A percentile compares a stretch with the other conserved stretches of the same genome.
Evolutionary conservation across 2,888 invertebrate genomes (phyloP).

Genomic region (Pyrrhia umbra): DNA sequence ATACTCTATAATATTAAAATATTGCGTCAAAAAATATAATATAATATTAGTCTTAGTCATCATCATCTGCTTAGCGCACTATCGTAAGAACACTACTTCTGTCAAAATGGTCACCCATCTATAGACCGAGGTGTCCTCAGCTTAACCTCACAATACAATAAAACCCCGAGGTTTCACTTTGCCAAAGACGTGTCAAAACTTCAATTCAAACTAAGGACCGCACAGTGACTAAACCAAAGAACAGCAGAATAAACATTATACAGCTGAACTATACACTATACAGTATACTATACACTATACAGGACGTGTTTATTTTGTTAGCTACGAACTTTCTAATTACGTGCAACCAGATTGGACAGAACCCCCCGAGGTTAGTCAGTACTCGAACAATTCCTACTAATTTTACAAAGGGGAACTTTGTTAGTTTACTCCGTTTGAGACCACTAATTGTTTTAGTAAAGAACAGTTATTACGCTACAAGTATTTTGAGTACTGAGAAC

Average conservation of each 20-base stretch:
- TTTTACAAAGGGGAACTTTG: conserved; percentile 40
- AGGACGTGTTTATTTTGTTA: conserved; percentile 33
- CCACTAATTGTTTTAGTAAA: conserved; percentile 13
- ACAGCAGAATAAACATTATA: conserved; percentile 3
- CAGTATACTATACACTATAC: not conserved
- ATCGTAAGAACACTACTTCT: too few species aligned
- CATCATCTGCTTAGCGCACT: too few species aligned
- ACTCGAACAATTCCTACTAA: conserved; percentile 19
- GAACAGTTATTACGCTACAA: not conserved
- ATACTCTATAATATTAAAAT: too few species aligned
- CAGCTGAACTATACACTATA: conserved; percentile 6
- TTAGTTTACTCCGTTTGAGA: conserved; percentile 17
- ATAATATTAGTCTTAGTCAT: too few species aligned
- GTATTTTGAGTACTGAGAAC: not conserved
- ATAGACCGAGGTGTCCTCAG: too few species aligned
- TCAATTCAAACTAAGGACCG: conserved; percentile 2
- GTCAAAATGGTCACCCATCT: too few species aligned
- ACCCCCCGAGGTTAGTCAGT: conserved; percentile 1
- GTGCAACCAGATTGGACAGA: conserved; percentile 18
- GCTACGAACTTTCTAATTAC: conserved; percentile 42
- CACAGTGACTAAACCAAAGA: conserved; percentile 14
- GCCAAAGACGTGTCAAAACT: not conserved
- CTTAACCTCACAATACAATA: too few species aligned
- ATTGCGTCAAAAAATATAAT: too few species aligned
- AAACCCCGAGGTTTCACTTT: too few species aligned